These are phyloP conservation scores for Felis catus DNA, from an alignment of 2,113 vertebrate species.

Conservation along the genomic window DNA sequence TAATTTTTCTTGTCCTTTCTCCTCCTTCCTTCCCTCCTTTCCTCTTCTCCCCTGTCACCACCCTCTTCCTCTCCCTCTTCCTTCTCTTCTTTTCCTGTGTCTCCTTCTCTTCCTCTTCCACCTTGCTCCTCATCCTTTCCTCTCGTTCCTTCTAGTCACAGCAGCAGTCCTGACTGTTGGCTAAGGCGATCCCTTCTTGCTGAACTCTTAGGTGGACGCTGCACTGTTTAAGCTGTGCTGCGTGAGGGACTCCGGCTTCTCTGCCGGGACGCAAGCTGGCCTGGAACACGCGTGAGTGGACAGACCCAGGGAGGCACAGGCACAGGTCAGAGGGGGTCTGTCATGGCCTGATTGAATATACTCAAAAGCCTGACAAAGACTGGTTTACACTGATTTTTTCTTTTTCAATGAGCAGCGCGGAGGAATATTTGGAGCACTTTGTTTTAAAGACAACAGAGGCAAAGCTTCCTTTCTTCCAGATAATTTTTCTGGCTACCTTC, in stretches of 20 bases:
- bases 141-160: neutral
- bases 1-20: neutral
- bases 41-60: rapidly evolving
- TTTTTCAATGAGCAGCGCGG: neutral
- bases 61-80: rapidly evolving
- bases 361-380: neutral
- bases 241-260: neutral
- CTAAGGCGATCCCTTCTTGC: neutral
- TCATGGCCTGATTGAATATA: neutral
- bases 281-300: rapidly evolving
- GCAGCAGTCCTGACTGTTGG: neutral
- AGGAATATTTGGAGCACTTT: neutral
- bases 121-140: neutral
- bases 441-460: neutral
- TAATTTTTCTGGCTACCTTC: neutral
- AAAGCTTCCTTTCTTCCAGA: neutral
- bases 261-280: neutral
- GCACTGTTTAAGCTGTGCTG: too few species aligned
- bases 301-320: neutral
- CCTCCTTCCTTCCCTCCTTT: neutral
- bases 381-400: neutral
- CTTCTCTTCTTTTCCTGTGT: neutral
- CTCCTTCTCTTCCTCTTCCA: neutral
- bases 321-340: neutral
- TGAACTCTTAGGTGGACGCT: neutral